A percentile compares a stretch with the other conserved stretches of the same genome.
Conservation (phyloP, 2,888 invertebrate species). For the Trachelus iudaicus region DNA sequence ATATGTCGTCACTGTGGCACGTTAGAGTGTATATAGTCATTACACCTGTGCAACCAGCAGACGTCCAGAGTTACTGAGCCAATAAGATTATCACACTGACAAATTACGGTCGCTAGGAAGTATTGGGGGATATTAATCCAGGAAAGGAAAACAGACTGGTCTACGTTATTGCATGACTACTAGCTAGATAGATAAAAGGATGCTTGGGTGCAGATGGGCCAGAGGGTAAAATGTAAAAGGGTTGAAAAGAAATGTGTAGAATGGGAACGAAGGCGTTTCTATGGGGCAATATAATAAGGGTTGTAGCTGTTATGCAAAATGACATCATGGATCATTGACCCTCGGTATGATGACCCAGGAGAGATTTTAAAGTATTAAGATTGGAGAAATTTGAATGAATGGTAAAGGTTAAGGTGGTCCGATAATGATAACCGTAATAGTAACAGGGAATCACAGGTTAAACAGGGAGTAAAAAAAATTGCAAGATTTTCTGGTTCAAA, state of each 20-base stretch:
- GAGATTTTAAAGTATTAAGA: neutral
- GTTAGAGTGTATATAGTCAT: neutral
- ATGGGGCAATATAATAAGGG: neutral
- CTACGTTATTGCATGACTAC: neutral
- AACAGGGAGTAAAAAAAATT: no score
- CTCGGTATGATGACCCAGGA: neutral
- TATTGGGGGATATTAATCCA: neutral
- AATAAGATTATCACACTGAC: neutral
- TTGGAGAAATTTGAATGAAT: neutral
- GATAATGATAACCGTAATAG: no score
- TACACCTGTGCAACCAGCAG: neutral
- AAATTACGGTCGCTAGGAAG: neutral
- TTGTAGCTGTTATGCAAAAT: neutral
- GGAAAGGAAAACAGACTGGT: neutral
- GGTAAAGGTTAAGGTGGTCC: neutral
- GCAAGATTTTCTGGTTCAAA: no score
- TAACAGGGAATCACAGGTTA: no score
- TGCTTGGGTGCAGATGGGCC: neutral
- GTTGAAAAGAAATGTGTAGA: neutral
- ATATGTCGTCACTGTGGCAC: neutral
- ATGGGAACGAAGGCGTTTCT: neutral
- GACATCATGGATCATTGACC: neutral
- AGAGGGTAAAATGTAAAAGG: neutral
- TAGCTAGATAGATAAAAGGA: neutral
- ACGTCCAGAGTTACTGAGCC: neutral